Evolutionary conservation across 2,113 vertebrate species (phyloP), one percentile per base, ranked within the genome.

Genomic region (Limnothrissa miodon): DNA sequence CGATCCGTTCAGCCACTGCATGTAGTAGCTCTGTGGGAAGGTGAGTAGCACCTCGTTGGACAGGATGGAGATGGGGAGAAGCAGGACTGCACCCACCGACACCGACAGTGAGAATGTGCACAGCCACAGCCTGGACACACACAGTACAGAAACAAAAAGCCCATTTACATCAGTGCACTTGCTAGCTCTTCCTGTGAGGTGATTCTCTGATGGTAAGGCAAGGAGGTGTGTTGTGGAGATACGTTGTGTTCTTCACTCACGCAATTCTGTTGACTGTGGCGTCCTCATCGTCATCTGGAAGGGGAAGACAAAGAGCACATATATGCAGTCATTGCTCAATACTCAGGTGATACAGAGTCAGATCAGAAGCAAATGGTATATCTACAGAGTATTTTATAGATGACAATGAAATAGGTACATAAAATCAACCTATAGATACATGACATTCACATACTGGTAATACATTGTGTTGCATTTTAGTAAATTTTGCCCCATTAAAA

Each of bases 1-100:
- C 13, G 98, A 99, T 5, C 97, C 97, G 0, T 97, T 98, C 85
- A 99, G 96, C 98, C 98, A 99, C 94, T 98, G 97, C 94, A 99
- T 97, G 93, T 99, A 99, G 94, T 98, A 99, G 92, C 95, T 99
- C 1, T 95, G 95, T 15, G 98, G 98, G 88, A 99, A 95, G 86
- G 94, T 96, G 74, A 99, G 97, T 85, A 99, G 93, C 83, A 99
- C 96, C 91, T 99, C 98, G 0, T 99, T 99, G 94, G 96, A 97
- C 92, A 99, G 93, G 93, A 99, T 99, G 86, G 98, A 99, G 93
- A 99, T 97, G 79, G 98, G 98, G 80, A 99, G 93, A 80, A 99
- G 95, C 10, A 99, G 94, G 66, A 99, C 97, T 0, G 98, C 98
- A 0, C 96, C 97, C 90, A 98, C 94, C 0, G 98, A 95, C 0